Conservation (phyloP, 2,888 invertebrate species). For the Harpalus rufipes region DNA sequence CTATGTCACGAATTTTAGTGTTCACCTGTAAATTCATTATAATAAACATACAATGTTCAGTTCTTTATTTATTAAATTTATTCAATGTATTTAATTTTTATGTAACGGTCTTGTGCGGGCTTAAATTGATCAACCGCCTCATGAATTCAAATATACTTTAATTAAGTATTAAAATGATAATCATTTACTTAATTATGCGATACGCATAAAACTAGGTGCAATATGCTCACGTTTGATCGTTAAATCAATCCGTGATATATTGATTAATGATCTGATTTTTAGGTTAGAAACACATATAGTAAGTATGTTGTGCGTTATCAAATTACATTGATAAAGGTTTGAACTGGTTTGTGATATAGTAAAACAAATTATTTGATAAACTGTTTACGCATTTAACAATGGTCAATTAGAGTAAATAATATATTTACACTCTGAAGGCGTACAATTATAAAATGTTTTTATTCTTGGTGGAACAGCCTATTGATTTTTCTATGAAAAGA, state of each 20-base stretch:
- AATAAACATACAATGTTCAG: neutral
- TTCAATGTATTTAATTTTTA: neutral
- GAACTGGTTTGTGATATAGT: slow-evolving; percentile 1
- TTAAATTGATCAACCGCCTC: slow-evolving; percentile 38
- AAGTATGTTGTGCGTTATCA: neutral
- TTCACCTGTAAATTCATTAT: neutral
- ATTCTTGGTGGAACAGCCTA: too few relatives aligned
- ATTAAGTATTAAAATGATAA: slow-evolving; percentile 61
- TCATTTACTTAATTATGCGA: slow-evolving; percentile 60
- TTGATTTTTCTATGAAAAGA: too few relatives aligned
- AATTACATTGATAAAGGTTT: slow-evolving; percentile 8
- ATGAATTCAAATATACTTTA: slow-evolving; percentile 62
- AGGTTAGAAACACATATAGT: neutral
- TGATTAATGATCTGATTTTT: slow-evolving; percentile 32
- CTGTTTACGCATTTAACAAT: slow-evolving; percentile 16
- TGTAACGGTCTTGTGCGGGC: slow-evolving; percentile 55
- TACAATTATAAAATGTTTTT: too few relatives aligned
- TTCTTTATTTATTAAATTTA: neutral
- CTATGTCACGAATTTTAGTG: neutral
- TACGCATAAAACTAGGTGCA: slow-evolving; percentile 54
- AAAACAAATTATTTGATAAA: slow-evolving; percentile 4
- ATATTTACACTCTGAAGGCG: too few relatives aligned
- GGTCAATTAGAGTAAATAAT: too few relatives aligned
- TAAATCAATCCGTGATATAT: slow-evolving; percentile 60
- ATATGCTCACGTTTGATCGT: slow-evolving; percentile 62